Conservation (phyloP, 2,888 invertebrate genomes). For the Gasteruption jaculator region DNA sequence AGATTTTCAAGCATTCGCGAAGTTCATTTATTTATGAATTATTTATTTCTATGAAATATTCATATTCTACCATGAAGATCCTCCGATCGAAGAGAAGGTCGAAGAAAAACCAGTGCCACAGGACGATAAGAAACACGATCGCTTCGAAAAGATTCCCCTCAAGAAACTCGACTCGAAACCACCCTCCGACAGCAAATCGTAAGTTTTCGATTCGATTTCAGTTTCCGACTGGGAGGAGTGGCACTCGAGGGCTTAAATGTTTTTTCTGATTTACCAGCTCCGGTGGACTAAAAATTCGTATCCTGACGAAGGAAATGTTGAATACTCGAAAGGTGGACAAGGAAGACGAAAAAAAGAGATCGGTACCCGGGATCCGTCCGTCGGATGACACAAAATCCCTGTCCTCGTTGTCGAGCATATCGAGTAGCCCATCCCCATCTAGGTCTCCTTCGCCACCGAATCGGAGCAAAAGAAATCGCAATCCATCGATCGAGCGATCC, state of each 20-base stretch:
- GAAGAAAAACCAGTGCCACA: constrained; percentile 36
- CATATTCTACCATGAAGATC: constrained; percentile 28
- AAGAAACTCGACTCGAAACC: constrained; percentile 34
- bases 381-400: constrained; percentile 51
- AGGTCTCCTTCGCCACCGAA: constrained; percentile 37
- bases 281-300: constrained; percentile 47
- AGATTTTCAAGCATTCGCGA: not conserved
- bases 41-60: constrained; percentile 10
- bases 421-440: constrained; percentile 50
- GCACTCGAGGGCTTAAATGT: no score
- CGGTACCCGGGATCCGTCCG: constrained; percentile 25
- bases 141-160: constrained; percentile 32
- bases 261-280: constrained; percentile 14
- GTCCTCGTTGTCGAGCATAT: constrained; percentile 56
- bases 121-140: constrained; percentile 36
- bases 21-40: constrained; percentile 2
- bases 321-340: constrained; percentile 36
- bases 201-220: no score
- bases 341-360: constrained; percentile 32
- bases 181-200: constrained; percentile 37
- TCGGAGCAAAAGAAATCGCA: constrained; percentile 22
- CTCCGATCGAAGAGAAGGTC: constrained; percentile 27
- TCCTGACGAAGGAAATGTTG: constrained; percentile 45
- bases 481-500: constrained; percentile 6
- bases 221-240: no score